Evolutionary conservation across 2,888 invertebrate species (phyloP), one percentile per base, ranked within the genome.

Genomic region (Hesperia comma): DNA sequence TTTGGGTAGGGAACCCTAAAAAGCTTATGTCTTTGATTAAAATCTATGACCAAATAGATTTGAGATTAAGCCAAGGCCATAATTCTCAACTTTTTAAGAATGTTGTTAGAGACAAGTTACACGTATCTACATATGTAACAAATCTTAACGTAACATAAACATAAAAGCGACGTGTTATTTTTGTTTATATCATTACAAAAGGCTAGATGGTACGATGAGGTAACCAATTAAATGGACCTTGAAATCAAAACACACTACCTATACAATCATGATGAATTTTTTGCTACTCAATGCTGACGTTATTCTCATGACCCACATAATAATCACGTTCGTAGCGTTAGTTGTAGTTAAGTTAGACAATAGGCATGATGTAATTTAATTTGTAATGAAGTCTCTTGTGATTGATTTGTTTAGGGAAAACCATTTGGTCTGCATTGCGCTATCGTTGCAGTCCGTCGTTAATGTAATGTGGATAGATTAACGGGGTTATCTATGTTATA

Each of bases 271-370:
- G 58, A 61, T 60, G 37, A 10, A 61, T 67, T 67, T 67, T 67
- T 67, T 67, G 46, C 60, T 37, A 61, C 46, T 55, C 46, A 55
- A 55, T 49, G 54, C 46, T 67, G 61, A 60, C 40, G 60, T 26
- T 55, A 54, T 61, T 61, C 66, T 55, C 61, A 67, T 67, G 66
- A 67, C 66, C 66, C 55, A 67, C 54, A 67, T 61, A 61, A 21
- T 66, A 64, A 64, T 64, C 41, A 66, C 58, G 58, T 49, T 60
- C 19, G 21, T 49, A 26, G 14, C 15, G 43, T 26, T 17, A 8
- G 17, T 46, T 57, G 15, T 64, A 40, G 32, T n/a, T 46, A 60
- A 19, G 19, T 66, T 55, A 66, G 55, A 66, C 60, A 66, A 66
- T 66, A 17, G 46, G 46, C 54, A 54, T 55, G 66, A 66, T 55